Conservation (phyloP, 2,888 invertebrate genomes). For the Anagyrus pseudococci region DNA sequence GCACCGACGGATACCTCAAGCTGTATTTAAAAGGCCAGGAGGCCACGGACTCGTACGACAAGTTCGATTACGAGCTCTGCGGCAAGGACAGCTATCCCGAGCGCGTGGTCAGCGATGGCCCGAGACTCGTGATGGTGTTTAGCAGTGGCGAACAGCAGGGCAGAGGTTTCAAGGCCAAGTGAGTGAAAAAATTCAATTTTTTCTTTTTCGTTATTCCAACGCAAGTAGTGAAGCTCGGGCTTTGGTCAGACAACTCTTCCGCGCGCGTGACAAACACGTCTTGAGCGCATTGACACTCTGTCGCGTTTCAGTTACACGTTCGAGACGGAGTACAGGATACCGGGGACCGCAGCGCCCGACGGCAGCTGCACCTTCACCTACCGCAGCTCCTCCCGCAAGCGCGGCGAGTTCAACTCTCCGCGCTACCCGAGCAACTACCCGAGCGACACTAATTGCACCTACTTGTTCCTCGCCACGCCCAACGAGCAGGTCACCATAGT, state of each 20-base stretch:
- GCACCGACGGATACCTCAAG: conserved; percentile 89
- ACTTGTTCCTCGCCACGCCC: conserved; percentile 83
- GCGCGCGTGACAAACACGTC: no score
- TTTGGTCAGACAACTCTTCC: conserved; percentile 8
- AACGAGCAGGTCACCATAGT: conserved; percentile 90
- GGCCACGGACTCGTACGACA: conserved; percentile 90
- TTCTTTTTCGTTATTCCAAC: no score
- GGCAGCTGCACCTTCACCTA: conserved; percentile 93
- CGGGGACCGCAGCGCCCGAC: conserved; percentile 91
- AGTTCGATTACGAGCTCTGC: conserved; percentile 92
- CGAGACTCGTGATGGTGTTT: conserved; percentile 92
- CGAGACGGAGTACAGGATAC: conserved; percentile 86
- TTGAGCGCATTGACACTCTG: not conserved
- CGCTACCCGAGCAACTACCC: conserved; percentile 97
- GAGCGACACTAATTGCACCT: conserved; percentile 92
- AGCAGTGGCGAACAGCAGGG: conserved; percentile 92
- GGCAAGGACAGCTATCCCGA: conserved; percentile 81
- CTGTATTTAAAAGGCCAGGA: conserved; percentile 92
- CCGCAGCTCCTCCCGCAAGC: conserved; percentile 83
- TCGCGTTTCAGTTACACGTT: conserved; percentile 61
- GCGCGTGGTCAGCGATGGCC: conserved; percentile 87
- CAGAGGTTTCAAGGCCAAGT: conserved; percentile 88
- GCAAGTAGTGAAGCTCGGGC: conserved; percentile 1
- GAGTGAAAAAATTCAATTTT: conserved; percentile 22
- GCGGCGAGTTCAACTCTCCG: conserved; percentile 94